phyloP scores from a whole-genome alignment of 2,797 vertebrate genomes.

The Fundulus diaphanus region DNA sequence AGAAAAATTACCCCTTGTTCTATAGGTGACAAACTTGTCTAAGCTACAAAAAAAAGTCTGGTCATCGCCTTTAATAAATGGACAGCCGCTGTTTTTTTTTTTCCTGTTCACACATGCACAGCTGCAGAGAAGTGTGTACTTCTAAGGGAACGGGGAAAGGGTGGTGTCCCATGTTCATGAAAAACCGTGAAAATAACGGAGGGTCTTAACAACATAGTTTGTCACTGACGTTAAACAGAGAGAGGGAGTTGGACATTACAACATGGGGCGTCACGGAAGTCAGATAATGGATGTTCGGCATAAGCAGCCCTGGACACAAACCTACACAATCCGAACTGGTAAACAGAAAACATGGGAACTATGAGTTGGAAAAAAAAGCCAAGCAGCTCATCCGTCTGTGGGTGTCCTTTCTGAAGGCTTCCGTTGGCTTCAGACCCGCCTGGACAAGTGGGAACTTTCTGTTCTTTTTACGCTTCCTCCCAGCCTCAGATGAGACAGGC shows the following conservation, averaged over 20 bases:
- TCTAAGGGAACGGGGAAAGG: neutral
- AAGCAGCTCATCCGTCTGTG: fast-evolving
- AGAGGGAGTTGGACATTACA: neutral
- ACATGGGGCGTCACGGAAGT: neutral
- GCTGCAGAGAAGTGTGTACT: neutral
- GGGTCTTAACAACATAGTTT: neutral
- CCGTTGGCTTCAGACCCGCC: constrained; percentile 9
- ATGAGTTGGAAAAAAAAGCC: neutral
- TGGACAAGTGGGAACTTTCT: constrained; percentile 68
- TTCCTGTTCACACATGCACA: neutral
- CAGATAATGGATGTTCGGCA: neutral
- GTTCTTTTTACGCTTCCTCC: constrained; percentile 64
- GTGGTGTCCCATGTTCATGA: neutral
- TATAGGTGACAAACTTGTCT: neutral
- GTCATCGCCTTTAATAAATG: neutral
- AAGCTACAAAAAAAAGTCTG: neutral
- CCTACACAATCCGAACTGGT: neutral
- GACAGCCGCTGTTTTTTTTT: neutral
- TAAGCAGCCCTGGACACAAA: constrained; percentile 11
- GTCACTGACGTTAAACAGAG: neutral
- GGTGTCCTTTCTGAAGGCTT: neutral
- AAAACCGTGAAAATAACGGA: constrained; percentile 10
- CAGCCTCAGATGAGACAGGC: constrained; percentile 19
- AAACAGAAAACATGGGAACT: neutral
- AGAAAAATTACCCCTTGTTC: neutral